Percentiles rank a stretch among this genome's conserved stretches.
Conservation (phyloP, 2,888 invertebrate species). For the Luffia ferchaultella region DNA sequence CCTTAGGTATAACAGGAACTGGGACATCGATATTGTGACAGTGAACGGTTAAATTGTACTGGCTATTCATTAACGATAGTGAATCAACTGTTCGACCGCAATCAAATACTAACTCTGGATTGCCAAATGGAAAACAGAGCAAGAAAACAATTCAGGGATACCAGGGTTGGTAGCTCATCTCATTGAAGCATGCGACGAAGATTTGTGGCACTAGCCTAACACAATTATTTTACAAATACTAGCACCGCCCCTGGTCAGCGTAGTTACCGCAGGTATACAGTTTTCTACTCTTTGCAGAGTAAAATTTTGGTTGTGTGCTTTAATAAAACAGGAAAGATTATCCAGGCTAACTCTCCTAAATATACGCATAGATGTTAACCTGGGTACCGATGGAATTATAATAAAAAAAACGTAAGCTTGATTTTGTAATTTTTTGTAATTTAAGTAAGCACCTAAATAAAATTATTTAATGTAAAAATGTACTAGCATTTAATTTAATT, state of each 20-base stretch:
- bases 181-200: not conserved
- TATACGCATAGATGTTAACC: not conserved
- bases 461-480: not conserved
- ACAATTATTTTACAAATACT: not conserved
- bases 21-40: not conserved
- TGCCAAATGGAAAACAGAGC: not conserved
- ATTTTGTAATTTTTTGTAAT: not conserved
- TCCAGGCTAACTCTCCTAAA: not conserved
- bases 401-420: not conserved
- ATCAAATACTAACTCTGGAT: not conserved
- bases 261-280: not conserved
- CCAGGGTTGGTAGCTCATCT: not conserved
- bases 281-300: not conserved
- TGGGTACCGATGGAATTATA: not conserved
- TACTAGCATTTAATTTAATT: conserved; percentile 2
- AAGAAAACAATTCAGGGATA: not conserved
- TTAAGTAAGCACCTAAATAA: not conserved
- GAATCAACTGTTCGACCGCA: not conserved
- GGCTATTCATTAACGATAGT: not conserved
- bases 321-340: not conserved
- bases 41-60: not conserved
- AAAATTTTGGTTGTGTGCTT: not conserved
- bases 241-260: not conserved
- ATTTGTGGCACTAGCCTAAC: not conserved
- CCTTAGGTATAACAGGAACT: not conserved